Percentiles rank a stretch among this genome's conserved stretches.
Evolutionary conservation across 2,113 vertebrate genomes (phyloP).

Genomic region (Eira barbara): DNA sequence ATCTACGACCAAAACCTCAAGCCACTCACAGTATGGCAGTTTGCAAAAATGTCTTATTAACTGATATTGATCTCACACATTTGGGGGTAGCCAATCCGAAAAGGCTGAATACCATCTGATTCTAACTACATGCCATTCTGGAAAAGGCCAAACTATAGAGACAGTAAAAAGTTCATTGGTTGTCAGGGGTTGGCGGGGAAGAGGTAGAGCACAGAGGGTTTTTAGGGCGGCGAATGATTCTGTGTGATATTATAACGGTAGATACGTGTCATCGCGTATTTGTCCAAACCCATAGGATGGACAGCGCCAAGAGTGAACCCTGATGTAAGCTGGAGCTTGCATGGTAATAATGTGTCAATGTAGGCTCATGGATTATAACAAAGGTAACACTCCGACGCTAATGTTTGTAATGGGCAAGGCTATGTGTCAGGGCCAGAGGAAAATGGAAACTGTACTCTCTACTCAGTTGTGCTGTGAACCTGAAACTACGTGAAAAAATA

Average conservation of each 20-base stretch:
- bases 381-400: background rate
- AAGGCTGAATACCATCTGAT: background rate
- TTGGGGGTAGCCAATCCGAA: background rate
- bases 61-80: background rate
- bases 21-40: background rate
- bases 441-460: background rate
- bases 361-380: background rate
- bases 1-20: background rate
- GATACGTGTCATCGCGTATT: rapidly evolving
- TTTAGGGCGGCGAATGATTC: background rate
- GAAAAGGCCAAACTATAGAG: background rate
- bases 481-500: background rate
- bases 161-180: background rate
- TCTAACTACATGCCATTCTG: background rate
- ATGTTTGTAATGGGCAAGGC: rapidly evolving
- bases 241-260: background rate
- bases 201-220: background rate
- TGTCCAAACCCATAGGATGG: background rate
- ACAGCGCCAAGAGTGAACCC: background rate
- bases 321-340: background rate
- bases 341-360: background rate
- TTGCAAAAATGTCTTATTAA: background rate
- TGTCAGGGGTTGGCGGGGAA: background rate
- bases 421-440: background rate
- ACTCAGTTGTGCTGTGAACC: background rate